Base-by-base conservation (phyloP, 2,113 vertebrate species). In the Megaceryle torquata region DNA sequence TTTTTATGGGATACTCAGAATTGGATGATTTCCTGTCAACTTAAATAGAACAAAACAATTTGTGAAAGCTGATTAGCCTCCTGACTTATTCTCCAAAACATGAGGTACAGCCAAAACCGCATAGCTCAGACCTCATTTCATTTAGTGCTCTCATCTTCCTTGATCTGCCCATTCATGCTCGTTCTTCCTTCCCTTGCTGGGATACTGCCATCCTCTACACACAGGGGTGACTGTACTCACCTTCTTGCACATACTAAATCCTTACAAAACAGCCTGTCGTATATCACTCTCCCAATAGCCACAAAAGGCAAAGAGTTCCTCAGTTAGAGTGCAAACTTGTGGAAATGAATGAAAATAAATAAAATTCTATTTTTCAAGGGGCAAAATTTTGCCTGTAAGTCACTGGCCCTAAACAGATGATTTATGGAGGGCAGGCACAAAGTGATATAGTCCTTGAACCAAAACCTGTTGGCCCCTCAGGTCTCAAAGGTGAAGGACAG, bases 291-390 rank as follows among this genome's bases (percentile, higher is more conserved):
- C 80, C 63, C 77, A 90, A 72, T 14, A 72, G 54, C 35, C 77
- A 78, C 71, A 81, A 50, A 41, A 83, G 69, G 82, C 9, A 59
- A 82, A 56, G 3, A 19, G 4, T 54, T 69, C 53, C 91, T 72
- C 53, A 20, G 11, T 82, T 91, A 68, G 44, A 33, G 39, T 67
- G 74, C 59, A 90, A 80, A 96, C 89, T 13, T 75, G 51, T 81
- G 80, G 70, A 91, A 93, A 94, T 10, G 65, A 86, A 92, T 75
- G 41, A 81, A 93, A 94, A 91, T 63, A 91, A 97, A 95, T 93
- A 29, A 91, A 60, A 89, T 91, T 63, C 77, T 80, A 75, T 89
- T 93, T 95, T 48, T 26, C 50, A 91, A 91, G 86, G 63, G 48
- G 44, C 44, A 91, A 91, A 94, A 85, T 87, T 91, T 95, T 96